Evolutionary conservation across 2,888 invertebrate species (phyloP).

Genomic region (Rhagium mordax): DNA sequence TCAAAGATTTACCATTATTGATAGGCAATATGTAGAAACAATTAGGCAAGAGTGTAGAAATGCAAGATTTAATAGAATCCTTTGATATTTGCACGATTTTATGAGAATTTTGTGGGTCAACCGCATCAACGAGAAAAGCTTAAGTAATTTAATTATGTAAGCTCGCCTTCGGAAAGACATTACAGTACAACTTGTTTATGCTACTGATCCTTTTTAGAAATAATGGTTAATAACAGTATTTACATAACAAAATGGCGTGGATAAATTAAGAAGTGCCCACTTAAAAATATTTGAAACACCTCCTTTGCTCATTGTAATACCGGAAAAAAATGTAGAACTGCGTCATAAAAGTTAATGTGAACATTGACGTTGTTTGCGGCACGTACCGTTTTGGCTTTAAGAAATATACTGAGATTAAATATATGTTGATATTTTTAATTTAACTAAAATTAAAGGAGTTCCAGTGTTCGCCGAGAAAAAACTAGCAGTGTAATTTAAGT

Average conservation of each 20-base stretch:
- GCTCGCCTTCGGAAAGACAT: conserved; percentile 1
- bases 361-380: background rate
- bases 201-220: conserved; percentile 7
- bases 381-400: background rate
- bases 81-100: conserved; percentile 1
- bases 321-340: background rate
- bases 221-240: conserved; percentile 8
- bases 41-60: background rate
- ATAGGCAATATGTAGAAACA: background rate
- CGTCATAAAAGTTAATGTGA: background rate
- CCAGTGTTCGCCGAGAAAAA: background rate
- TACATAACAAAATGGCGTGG: background rate
- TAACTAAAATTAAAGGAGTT: background rate
- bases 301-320: background rate
- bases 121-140: background rate
- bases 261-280: background rate
- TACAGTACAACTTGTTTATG: background rate
- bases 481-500: background rate
- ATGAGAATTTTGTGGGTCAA: background rate
- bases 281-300: background rate
- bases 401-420: background rate
- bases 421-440: background rate
- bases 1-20: background rate
- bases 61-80: background rate
- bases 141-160: conserved; percentile 7